These are phyloP conservation scores for Verasper variegatus DNA, from an alignment of 2,113 vertebrate genomes.

Conservation along the genomic window DNA sequence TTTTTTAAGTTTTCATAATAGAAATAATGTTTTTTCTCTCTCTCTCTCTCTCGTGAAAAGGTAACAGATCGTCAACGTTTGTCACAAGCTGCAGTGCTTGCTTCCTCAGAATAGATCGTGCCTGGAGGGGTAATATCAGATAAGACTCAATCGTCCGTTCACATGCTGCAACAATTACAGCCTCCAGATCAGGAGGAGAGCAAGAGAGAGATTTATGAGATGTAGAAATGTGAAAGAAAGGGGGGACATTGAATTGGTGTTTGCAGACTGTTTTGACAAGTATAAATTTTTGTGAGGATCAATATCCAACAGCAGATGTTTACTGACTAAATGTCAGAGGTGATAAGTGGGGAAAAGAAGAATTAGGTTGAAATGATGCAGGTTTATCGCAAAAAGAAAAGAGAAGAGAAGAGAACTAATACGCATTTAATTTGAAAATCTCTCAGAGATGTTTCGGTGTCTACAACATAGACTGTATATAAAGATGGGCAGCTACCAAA, in stretches of 20 bases:
- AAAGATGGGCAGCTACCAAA: background rate
- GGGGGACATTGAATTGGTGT: background rate
- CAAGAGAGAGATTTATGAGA: background rate
- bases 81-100: background rate
- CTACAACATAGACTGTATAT: background rate
- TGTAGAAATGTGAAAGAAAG: background rate
- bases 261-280: background rate
- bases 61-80: background rate
- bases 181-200: background rate
- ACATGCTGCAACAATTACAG: background rate
- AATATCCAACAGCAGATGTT: background rate
- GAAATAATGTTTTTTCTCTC: background rate
- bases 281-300: background rate
- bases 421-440: too few relatives aligned
- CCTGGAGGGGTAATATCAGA: background rate
- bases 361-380: background rate
- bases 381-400: too few relatives aligned
- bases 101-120: slow-evolving; percentile 1
- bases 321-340: background rate
- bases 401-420: too few relatives aligned
- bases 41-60: background rate
- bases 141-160: background rate
- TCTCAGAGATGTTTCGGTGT: too few relatives aligned
- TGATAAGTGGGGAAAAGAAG: background rate
- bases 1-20: background rate